Conservation (phyloP, 2,797 vertebrate genomes). For the Centropyge bicolor region DNA sequence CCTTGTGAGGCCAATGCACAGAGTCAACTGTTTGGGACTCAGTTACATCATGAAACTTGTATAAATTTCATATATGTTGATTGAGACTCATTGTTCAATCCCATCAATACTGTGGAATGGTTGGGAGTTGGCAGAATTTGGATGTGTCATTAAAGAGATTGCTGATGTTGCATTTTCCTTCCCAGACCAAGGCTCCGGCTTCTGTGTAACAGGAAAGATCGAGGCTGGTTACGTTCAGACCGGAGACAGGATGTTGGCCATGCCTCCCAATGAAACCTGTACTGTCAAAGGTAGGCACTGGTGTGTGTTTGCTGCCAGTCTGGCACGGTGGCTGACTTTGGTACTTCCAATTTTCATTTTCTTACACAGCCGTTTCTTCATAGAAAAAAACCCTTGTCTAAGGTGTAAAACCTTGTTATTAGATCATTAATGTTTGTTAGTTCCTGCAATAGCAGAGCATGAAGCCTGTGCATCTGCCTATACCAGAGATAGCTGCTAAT, state of each 20-base stretch:
- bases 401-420: no score
- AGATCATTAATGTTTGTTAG: not conserved
- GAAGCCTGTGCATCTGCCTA: not conserved
- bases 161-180: slow-evolving; percentile 30
- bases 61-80: no score
- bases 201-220: slow-evolving; percentile 98
- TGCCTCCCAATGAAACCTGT: slow-evolving; percentile 99
- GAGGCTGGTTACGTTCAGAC: slow-evolving; percentile 96
- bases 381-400: no score
- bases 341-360: not conserved
- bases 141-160: not conserved
- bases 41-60: no score
- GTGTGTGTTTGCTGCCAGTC: not conserved
- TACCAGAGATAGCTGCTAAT: not conserved
- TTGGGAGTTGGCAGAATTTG: no score
- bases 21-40: no score
- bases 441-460: not conserved
- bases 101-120: no score
- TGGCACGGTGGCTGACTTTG: not conserved
- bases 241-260: slow-evolving; percentile 92
- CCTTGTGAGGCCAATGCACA: no score
- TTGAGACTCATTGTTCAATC: no score
- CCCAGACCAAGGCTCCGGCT: slow-evolving; percentile 97
- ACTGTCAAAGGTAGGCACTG: slow-evolving; percentile 92
- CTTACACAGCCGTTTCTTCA: not conserved